phyloP scores from a whole-genome alignment of 1,140 invertebrate genomes.

The Dysdera silvatica region DNA sequence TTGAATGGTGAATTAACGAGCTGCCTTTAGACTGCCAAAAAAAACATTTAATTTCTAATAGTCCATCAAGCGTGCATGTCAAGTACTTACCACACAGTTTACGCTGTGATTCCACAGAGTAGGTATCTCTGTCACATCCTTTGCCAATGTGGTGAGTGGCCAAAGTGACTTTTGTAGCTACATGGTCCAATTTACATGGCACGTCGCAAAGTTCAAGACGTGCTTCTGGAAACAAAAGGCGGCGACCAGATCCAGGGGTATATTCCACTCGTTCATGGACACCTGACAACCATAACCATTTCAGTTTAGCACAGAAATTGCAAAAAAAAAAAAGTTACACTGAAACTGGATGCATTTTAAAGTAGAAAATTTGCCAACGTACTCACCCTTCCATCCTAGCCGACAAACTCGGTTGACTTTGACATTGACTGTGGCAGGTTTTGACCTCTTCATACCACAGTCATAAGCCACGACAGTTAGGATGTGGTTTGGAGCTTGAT shows the following conservation, averaged over 20 bases:
- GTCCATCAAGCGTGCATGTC: too few species aligned
- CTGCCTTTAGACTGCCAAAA: too few species aligned
- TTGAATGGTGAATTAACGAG: too few species aligned
- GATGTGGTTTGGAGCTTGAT: constrained; percentile 87
- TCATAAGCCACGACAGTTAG: constrained; percentile 91
- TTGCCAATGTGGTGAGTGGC: constrained; percentile 74
- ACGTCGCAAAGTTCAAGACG: constrained; percentile 80
- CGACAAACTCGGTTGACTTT: constrained; percentile 71
- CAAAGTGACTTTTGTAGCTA: constrained; percentile 59
- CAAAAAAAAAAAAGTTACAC: background rate
- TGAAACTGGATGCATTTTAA: background rate
- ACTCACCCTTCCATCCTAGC: constrained; percentile 66
- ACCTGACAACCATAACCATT: constrained; percentile 45
- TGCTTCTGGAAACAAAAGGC: constrained; percentile 73
- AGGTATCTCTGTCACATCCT: constrained; percentile 86
- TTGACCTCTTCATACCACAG: constrained; percentile 76
- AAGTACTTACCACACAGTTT: constrained; percentile 70
- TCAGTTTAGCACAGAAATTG: constrained; percentile 1
- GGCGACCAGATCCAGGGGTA: constrained; percentile 68
- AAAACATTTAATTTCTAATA: too few species aligned
- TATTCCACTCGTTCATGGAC: constrained; percentile 86
- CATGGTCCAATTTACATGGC: constrained; percentile 57
- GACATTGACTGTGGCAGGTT: constrained; percentile 88
- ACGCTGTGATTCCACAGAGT: constrained; percentile 76
- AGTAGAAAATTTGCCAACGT: background rate